These are phyloP conservation scores for Sthenelais limicola DNA, from an alignment of 2,888 invertebrate species.

Conservation along the genomic window DNA sequence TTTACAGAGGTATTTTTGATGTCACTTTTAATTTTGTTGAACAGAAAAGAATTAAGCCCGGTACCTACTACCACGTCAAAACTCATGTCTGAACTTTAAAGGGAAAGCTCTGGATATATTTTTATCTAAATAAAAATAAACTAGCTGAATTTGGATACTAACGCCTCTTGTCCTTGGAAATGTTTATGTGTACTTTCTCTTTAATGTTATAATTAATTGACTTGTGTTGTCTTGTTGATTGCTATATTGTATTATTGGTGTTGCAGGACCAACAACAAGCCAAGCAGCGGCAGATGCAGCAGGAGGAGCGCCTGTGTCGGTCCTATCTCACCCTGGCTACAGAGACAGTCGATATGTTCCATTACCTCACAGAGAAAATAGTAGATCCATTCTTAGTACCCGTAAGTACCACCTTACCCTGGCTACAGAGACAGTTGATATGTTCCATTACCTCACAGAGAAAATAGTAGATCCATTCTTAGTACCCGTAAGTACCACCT, in stretches of 20 bases:
- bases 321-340: conserved; percentile 92
- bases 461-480: conserved; percentile 96
- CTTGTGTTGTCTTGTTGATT: conserved; percentile 63
- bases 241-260: not conserved
- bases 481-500: conserved; percentile 84
- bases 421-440: conserved; percentile 96
- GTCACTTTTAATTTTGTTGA: too few relatives aligned
- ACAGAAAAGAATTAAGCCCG: too few relatives aligned
- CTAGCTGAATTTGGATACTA: too few relatives aligned
- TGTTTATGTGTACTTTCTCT: too few relatives aligned
- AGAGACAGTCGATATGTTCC: conserved; percentile 98
- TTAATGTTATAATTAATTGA: conserved; percentile 65
- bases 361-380: conserved; percentile 92
- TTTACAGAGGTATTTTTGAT: too few relatives aligned
- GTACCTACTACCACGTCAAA: too few relatives aligned
- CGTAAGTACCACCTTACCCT: conserved; percentile 77
- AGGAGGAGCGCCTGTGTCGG: conserved; percentile 70
- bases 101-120: too few relatives aligned
- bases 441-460: conserved; percentile 94
- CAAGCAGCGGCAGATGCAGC: conserved; percentile 71
- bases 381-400: conserved; percentile 94
- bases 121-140: too few relatives aligned
- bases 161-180: too few relatives aligned
- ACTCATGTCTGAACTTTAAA: too few relatives aligned
- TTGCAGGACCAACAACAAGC: conserved; percentile 69